A percentile compares a stretch with the other conserved stretches of the same genome.
Evolutionary conservation across 1,140 invertebrate species (phyloP).

Genomic region (Drosophila littoralis): DNA sequence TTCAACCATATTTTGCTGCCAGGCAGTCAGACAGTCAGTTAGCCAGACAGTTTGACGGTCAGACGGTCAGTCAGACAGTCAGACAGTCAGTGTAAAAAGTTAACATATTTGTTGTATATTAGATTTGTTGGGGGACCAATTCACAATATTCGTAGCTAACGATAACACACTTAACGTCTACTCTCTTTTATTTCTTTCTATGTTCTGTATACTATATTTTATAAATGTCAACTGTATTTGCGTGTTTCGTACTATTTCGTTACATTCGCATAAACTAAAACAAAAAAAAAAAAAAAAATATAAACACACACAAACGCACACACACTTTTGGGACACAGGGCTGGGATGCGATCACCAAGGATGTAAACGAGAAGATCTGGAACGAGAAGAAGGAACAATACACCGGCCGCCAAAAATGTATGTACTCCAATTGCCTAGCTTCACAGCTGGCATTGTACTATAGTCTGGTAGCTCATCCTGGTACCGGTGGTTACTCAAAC

Average conservation of each 20-base stretch:
- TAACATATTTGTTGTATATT: not conserved
- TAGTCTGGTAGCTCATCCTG: not conserved
- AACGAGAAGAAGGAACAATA: conserved; percentile 93
- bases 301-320: conserved; percentile 22
- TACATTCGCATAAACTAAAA: conserved; percentile 46
- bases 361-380: conserved; percentile 93
- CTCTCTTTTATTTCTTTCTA: conserved; percentile 75
- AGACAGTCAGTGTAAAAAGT: not conserved
- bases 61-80: conserved; percentile 1
- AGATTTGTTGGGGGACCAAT: conserved; percentile 24
- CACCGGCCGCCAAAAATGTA: conserved; percentile 94
- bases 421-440: conserved; percentile 77
- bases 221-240: conserved; percentile 66
- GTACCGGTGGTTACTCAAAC: not conserved
- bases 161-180: conserved; percentile 58
- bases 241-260: conserved; percentile 48
- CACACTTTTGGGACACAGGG: conserved; percentile 86
- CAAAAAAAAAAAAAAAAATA: conserved; percentile 10
- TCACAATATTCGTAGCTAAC: conserved; percentile 11
- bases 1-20: not conserved
- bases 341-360: conserved; percentile 92
- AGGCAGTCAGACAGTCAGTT: conserved; percentile 3
- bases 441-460: not conserved
- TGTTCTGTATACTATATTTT: conserved; percentile 66
- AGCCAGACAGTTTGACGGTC: not conserved